These are phyloP conservation scores for Lophura nycthemera DNA, from an alignment of 2,113 vertebrate genomes.

Conservation along the genomic window DNA sequence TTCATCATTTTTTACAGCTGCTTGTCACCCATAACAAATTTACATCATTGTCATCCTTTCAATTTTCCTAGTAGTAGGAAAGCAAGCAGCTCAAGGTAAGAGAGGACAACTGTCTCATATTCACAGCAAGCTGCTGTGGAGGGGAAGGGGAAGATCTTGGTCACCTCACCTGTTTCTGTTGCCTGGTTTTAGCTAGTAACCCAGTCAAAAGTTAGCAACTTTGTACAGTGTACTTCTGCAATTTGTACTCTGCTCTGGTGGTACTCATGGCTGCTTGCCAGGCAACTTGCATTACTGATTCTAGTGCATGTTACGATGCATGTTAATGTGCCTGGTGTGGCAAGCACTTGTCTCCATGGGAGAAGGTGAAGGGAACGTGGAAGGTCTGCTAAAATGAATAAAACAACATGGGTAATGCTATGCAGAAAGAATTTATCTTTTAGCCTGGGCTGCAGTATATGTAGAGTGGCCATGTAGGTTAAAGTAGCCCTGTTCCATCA, in stretches of 20 bases:
- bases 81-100: background rate
- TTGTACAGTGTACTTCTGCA: background rate
- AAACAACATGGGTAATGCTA: background rate
- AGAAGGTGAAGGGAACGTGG: background rate
- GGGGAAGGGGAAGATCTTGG: background rate
- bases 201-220: background rate
- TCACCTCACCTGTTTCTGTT: background rate
- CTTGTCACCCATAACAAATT: background rate
- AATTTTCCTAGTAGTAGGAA: background rate
- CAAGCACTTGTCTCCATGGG: background rate
- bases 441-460: fast-evolving
- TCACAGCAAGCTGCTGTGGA: background rate
- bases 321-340: background rate
- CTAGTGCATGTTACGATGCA: background rate
- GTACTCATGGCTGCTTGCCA: background rate
- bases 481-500: background rate
- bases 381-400: background rate
- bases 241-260: background rate
- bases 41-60: background rate
- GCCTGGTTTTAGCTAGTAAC: background rate
- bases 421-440: background rate
- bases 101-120: background rate
- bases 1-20: background rate
- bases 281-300: background rate
- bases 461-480: fast-evolving